phyloP scores from a whole-genome alignment of 2,797 vertebrate species.

The Tympanoctomys barrerae region DNA sequence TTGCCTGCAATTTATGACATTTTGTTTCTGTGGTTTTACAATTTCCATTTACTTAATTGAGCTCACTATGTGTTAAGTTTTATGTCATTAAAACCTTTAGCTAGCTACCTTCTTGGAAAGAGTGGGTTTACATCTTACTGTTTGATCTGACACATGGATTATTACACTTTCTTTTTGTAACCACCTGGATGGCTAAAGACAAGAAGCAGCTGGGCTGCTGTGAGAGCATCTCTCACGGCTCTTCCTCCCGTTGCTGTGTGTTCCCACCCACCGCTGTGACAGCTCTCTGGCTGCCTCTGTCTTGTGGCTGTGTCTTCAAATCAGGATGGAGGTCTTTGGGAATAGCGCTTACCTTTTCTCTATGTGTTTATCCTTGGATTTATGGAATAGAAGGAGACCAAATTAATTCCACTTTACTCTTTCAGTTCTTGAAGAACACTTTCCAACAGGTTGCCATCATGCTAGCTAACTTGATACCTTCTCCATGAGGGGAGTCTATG shows the following conservation, averaged over 20 bases:
- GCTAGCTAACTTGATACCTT: neutral
- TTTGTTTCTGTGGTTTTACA: conserved; percentile 61
- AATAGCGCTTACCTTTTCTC: conserved; percentile 62
- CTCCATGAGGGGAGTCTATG: neutral
- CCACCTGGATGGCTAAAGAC: conserved; percentile 42
- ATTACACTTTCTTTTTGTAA: conserved; percentile 56
- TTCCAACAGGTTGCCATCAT: neutral
- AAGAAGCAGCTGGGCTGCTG: conserved; percentile 20
- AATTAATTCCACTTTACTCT: conserved; percentile 61
- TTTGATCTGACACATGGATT: neutral
- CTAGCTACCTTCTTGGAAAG: conserved; percentile 40
- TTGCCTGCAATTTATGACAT: neutral
- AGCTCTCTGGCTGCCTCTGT: neutral
- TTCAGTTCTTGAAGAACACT: conserved; percentile 56
- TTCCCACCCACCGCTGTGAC: conserved; percentile 1
- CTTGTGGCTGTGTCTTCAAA: conserved; percentile 49
- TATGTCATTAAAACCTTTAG: conserved; percentile 50
- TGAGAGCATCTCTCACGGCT: neutral
- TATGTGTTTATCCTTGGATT: conserved; percentile 59
- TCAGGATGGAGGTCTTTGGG: conserved; percentile 29
- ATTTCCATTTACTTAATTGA: conserved; percentile 59
- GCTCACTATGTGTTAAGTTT: conserved; percentile 43
- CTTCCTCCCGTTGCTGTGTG: conserved; percentile 48
- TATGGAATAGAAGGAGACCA: conserved; percentile 62
- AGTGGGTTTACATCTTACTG: conserved; percentile 27